Evolutionary conservation across 2,113 vertebrate genomes (phyloP), one percentile per base, ranked within the genome.

Genomic region (Lagopus leucura): DNA sequence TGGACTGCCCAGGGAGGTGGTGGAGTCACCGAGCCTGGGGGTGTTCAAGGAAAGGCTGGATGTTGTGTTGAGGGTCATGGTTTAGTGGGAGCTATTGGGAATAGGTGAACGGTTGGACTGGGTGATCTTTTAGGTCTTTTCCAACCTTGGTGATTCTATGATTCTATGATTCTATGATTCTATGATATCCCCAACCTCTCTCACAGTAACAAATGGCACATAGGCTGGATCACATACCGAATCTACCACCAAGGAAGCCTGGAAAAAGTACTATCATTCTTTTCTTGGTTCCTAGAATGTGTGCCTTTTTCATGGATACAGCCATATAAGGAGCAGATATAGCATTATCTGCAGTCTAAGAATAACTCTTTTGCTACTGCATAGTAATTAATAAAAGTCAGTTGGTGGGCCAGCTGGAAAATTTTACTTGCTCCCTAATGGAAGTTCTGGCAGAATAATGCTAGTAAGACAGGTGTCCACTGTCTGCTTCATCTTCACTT

Each of bases 381-480:
- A 19, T 36, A 74, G 80, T 88, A 57, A 67, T 82, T 90, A 88
- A 69, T 78, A 61, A 78, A 95, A 90, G 32, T 86, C 72, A 80
- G 34, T 16, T 70, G 16, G 60, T 86, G 55, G 60, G 55, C 76
- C 85, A 96, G 72, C 60, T 80, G 84, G 69, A 86, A 95, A 45
- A 82, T 81, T 71, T 77, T 77, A 2, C 30, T 92, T 76, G 27
- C 60, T 88, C 10, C 34, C 38, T 67, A 30, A 50, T 42, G 21
- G 24, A 93, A 55, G 3, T 67, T 77, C 42, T 93, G 92, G 88
- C 65, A 88, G 74, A 86, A 64, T 75, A 86, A 73, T 74, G 32
- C 22, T 88, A 27, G 55, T 67, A 42, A 28, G 21, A 72, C 48
- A 80, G 79, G 64, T 78, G 83, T 30, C 69, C 8, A 13, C 38